Evolutionary conservation across 2,113 vertebrate species (phyloP).

Genomic region (Garra rufa): DNA sequence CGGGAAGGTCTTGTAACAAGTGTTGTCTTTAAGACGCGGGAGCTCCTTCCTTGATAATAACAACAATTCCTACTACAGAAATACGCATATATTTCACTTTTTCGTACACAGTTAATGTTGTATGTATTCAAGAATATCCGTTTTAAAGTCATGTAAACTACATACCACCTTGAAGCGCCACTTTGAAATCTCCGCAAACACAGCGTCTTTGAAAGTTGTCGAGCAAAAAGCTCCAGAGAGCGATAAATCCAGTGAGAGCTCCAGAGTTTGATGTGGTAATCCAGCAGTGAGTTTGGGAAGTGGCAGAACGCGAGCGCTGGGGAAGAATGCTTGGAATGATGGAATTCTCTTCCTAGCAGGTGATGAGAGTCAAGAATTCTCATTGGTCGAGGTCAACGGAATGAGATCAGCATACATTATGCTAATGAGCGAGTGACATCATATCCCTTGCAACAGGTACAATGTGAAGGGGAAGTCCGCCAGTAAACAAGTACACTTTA

Average conservation of each 20-base stretch:
- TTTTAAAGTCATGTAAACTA: slow-evolving; percentile 27
- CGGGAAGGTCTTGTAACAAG: neutral
- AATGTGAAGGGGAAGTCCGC: slow-evolving; percentile 22
- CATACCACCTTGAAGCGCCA: slow-evolving; percentile 76
- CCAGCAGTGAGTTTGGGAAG: slow-evolving; percentile 41
- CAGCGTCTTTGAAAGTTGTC: slow-evolving; percentile 3
- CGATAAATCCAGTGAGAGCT: neutral
- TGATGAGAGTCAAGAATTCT: slow-evolving; percentile 78
- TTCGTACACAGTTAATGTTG: neutral
- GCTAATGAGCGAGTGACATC: slow-evolving; percentile 75
- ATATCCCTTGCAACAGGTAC: slow-evolving; percentile 72
- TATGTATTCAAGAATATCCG: neutral
- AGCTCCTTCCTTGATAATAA: neutral
- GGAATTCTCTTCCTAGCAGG: slow-evolving; percentile 90
- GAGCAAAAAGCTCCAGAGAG: neutral
- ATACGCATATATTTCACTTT: neutral
- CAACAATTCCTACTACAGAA: neutral
- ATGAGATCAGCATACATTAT: slow-evolving; percentile 84
- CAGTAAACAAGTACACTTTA: neutral
- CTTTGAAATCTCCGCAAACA: slow-evolving; percentile 69
- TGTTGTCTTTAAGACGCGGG: neutral
- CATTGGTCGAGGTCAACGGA: slow-evolving; percentile 74
- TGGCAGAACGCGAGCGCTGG: slow-evolving; percentile 70
- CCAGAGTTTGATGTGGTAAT: neutral
- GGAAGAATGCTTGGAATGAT: slow-evolving; percentile 93